Base-by-base conservation (phyloP, 2,797 vertebrate genomes). In the Siniperca obscura region DNA sequence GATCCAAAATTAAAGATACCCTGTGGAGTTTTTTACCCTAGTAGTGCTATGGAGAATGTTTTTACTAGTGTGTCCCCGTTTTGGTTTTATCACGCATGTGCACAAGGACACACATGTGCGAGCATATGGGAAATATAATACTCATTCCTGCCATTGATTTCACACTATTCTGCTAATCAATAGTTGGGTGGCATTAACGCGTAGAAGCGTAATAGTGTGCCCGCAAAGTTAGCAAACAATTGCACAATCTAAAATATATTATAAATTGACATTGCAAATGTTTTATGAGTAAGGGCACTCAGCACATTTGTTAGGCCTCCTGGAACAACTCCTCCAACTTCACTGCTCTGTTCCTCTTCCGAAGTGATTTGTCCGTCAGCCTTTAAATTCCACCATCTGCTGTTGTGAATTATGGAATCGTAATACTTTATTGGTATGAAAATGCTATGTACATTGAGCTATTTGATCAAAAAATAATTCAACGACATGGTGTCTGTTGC, bases 381-480 rank as follows among this genome's bases (percentile, higher is more conserved):
- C 36, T 61, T 68, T 22, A 34, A 60, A 53, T 46, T 42, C 9
- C 13, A 34, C 27, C n/a, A 9, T 30, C 11, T 62, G 12, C 55
- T 74, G 21, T 34, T 72, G 8, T 59, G 21, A 34, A 25, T 40
- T 50, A 52, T 60, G 36, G 8, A 55, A 19, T 25, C 12, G 12
- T 25, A 19, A 3, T 5, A 7, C 27, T 13, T 50, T 21, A 72
- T 44, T 52, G 25, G 4, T 65, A 21, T 65, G 60, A 57, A 74
- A 73, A 66, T 55, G 16, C 40, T 16, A 10, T 19, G 4, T 22
- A 12, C 50, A 71, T 67, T 44, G 36, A 46, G 13, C 40, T 50
- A 3, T 36, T 50, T 66, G 40, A 48, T 84, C 25, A 30, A 57
- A 1, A 70, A 50, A 66, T 70, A 59, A 59, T 44, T 57, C 36